Percentiles rank a stretch among this genome's conserved stretches.
Conservation (phyloP, 2,113 vertebrate species). For the Cavia porcellus region DNA sequence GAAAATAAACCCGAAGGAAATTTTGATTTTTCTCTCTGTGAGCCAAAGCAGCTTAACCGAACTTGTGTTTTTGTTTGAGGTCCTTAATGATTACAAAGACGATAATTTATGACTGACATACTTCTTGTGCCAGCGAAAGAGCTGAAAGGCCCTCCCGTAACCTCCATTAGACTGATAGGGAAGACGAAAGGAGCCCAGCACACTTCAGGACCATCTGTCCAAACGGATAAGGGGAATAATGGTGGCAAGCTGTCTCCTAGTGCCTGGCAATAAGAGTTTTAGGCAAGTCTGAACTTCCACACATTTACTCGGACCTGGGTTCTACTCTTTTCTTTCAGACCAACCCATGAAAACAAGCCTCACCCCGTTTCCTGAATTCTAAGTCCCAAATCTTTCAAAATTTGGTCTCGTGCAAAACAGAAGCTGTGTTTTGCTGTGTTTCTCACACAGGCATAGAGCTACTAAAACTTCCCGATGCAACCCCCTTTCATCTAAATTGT, state of each 20-base stretch:
- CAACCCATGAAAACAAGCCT: not conserved
- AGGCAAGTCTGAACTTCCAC: constrained; percentile 89
- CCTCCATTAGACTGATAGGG: constrained; percentile 94
- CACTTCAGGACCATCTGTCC: constrained; percentile 93
- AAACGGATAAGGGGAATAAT: constrained; percentile 93
- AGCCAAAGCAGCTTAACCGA: constrained; percentile 86
- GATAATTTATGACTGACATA: constrained; percentile 93
- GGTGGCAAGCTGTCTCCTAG: constrained; percentile 92
- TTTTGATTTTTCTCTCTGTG: constrained; percentile 83
- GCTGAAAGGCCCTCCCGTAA: constrained; percentile 92
- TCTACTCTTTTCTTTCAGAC: constrained; percentile 67
- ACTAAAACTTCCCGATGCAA: constrained; percentile 75
- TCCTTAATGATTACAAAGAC: constrained; percentile 91
- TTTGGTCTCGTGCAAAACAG: constrained; percentile 63
- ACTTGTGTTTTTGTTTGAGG: constrained; percentile 89
- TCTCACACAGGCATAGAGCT: constrained; percentile 65
- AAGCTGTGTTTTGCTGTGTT: constrained; percentile 59
- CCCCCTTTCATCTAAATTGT: constrained; percentile 78
- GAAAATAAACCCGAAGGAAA: constrained; percentile 80
- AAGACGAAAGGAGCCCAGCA: constrained; percentile 91
- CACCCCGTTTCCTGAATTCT: not conserved
- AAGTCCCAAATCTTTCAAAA: constrained; percentile 72
- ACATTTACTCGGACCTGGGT: constrained; percentile 61
- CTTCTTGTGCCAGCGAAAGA: constrained; percentile 93
- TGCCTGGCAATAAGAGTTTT: constrained; percentile 89